A percentile compares a stretch with the other conserved stretches of the same genome.
Evolutionary conservation across 2,113 vertebrate genomes (phyloP).

Genomic region (Malurus elegans): DNA sequence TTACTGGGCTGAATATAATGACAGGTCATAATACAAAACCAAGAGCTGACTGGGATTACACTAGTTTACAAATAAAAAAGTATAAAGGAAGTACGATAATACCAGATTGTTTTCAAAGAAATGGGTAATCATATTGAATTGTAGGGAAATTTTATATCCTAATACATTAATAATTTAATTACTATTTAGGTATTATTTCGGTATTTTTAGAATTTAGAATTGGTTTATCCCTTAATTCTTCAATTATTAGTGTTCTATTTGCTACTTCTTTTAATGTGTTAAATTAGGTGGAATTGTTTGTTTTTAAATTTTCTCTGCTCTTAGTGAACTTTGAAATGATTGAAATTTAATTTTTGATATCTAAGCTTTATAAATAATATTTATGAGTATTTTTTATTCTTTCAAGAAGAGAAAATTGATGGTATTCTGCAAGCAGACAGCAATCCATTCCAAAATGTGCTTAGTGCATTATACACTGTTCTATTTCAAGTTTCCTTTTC

Average conservation of each 20-base stretch:
- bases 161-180: not conserved
- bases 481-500: not conserved
- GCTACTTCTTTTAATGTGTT: not conserved
- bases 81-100: not conserved
- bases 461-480: accelerated
- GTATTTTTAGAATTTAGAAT: not conserved
- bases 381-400: not conserved
- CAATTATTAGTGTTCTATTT: not conserved
- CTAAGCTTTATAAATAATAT: not conserved
- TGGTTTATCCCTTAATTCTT: not conserved
- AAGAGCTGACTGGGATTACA: not conserved
- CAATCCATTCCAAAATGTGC: not conserved
- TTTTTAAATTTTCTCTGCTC: not conserved
- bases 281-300: not conserved
- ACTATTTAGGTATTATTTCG: not conserved
- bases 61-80: not conserved
- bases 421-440: not conserved
- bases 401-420: not conserved
- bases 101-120: not conserved
- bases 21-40: not conserved
- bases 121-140: not conserved
- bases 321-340: not conserved
- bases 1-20: not conserved
- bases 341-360: not conserved
- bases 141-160: not conserved